Base-by-base conservation (phyloP, 1,140 invertebrate genomes). In the Lepidurus couesii region DNA sequence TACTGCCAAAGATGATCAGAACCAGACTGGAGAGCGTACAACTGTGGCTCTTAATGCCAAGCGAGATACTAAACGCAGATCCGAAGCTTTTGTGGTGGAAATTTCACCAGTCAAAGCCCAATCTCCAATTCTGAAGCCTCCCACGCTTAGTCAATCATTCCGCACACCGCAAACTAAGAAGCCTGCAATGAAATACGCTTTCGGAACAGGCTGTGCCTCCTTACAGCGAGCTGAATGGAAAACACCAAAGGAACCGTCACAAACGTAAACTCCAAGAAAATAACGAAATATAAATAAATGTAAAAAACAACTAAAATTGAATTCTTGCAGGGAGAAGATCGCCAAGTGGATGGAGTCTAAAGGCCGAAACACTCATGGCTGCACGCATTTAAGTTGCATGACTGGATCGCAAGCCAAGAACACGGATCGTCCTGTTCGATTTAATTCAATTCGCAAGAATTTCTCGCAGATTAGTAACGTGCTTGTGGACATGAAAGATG, bases 371-470 rank as follows among this genome's bases (percentile, higher is more conserved):
- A 21, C 4, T 7, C 53, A 65, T 16, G 9, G 16, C 13, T 65
- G 53, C 53, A 65, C 16, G 53, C 53, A 65, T 65, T 65, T 65
- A 16, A 65, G 53, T 16, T 65, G 53, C 21, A 65, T 65, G 53
- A 16, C 53, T 16, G 53, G 53, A 13, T 65, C 53, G 53, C 16
- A 5, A 4, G 53, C 13, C 1, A 65, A 65, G 8, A 13, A 13
- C 16, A 65, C 53, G 1, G 16, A 13, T 9, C 16, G 21, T n/a
- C 16, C 53, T n/a, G 45, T 47, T 16, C 45, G 4, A 11, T 47
- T 16, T 47, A 11, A 10, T 16, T 10, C 16, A 47, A 21, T 16
- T 13, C 53, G 53, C 6, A 65, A 65, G 21, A 65, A 65, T 21
- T 65, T 65, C 8, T n/a, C 53, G n/a, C 6, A 65, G 6, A 65